These are phyloP conservation scores for Colaptes auratus DNA, from an alignment of 2,113 vertebrate genomes.

Conservation along the genomic window DNA sequence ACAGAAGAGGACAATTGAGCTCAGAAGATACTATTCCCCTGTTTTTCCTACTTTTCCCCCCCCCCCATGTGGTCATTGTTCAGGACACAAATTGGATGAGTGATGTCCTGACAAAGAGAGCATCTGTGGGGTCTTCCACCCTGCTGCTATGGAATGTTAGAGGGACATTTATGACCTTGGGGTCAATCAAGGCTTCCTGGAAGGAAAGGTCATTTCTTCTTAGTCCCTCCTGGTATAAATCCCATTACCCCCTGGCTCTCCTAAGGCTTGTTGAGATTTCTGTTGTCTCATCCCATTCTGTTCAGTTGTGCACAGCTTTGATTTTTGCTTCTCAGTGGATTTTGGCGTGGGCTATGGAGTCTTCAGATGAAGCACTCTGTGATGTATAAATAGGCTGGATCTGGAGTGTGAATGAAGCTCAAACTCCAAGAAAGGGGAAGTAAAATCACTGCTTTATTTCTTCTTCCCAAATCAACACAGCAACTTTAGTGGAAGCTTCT, in stretches of 20 bases:
- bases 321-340: not conserved
- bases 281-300: not conserved
- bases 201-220: not conserved
- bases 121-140: not conserved
- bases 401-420: not conserved
- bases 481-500: not conserved
- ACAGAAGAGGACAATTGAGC: not conserved
- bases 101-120: not conserved
- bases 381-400: not conserved
- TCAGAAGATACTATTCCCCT: not conserved
- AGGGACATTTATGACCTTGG: not conserved
- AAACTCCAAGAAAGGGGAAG: not conserved
- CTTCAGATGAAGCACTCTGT: not conserved
- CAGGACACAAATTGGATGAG: rapidly evolving
- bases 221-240: not conserved
- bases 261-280: not conserved
- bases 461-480: not conserved
- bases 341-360: not conserved
- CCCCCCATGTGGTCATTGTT: not conserved
- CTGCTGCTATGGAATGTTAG: not conserved
- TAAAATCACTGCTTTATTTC: not conserved
- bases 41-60: not conserved
- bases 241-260: not conserved
- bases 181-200: not conserved
- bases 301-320: not conserved